Evolutionary conservation across 2,888 invertebrate species (phyloP), one percentile per base, ranked within the genome.

Genomic region (Pristionchus maxplancki): DNA sequence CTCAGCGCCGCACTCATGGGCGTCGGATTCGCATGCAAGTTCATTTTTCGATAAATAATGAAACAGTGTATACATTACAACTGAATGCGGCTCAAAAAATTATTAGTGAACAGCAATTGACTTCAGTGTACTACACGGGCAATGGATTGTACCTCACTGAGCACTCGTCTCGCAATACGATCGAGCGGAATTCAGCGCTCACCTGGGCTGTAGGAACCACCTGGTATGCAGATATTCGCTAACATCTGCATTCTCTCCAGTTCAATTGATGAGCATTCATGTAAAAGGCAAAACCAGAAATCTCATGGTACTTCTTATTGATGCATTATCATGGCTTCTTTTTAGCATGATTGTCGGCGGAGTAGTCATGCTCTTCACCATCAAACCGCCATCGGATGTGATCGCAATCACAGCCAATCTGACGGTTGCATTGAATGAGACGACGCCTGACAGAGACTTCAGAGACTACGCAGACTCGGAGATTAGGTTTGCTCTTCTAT

Each of bases 21-120:
- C 2, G 58, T 91, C n/a, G 92, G 91, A 15, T 91, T 90, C 48
- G 90, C 92, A 13, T 84, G 92, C 92, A 78, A 90, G 90, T 67
- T 81, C 53, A n/a, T 64, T 3, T 5, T 28, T 89, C 58, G 15
- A 58, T 40, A 28, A 17, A 62, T 62, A 9, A 17, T 6, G 5
- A n/a, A 74, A 17, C 37, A 34, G 6, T 34, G 17, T 31, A 74
- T 9, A 17, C 20, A 74, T 8, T 17, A 34, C 37, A 74, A 9
- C 24, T n/a, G n/a, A 62, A n/a, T n/a, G 8, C 8, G 8, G 11
- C 11, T 44, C 8, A 44, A 44, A 44, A 44, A 44, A 9, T 6
- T 58, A n/a, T 58, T 8, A 17, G 20, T 11, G 6, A 11, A 8
- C 15, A 17, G 28, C n/a, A 17, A 86, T 34, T n/a, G 11, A 81